These are phyloP conservation scores for Pharmacophagus antenor DNA, from an alignment of 2,888 invertebrate genomes.

Conservation along the genomic window DNA sequence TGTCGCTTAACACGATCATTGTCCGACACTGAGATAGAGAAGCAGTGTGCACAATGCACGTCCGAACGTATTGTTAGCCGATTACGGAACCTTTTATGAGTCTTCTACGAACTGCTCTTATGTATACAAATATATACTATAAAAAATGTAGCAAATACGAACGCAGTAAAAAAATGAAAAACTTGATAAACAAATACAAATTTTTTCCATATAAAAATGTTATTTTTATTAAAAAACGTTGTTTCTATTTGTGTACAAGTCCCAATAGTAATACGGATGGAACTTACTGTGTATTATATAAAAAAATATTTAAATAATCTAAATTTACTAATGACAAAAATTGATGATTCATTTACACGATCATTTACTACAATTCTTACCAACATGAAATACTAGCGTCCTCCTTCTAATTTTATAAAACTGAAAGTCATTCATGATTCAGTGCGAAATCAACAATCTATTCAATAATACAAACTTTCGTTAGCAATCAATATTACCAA, in stretches of 20 bases:
- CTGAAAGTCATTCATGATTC: conserved; percentile 24
- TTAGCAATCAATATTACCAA: conserved; percentile 26
- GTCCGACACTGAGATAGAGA: conserved; percentile 19
- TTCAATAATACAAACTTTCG: conserved; percentile 28
- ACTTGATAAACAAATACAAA: neutral
- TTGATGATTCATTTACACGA: neutral
- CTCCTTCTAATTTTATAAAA: conserved; percentile 18
- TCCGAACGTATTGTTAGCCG: conserved; percentile 36
- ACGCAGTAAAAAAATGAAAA: neutral
- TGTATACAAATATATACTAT: conserved; percentile 4
- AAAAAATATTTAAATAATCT: neutral
- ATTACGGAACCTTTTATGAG: conserved; percentile 33
- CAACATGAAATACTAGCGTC: conserved; percentile 3
- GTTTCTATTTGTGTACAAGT: too few species aligned
- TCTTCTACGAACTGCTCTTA: conserved; percentile 24
- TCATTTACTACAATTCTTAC: neutral
- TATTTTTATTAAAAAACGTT: too few species aligned
- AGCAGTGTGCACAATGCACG: conserved; percentile 27
- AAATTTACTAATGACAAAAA: neutral
- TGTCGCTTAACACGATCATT: conserved; percentile 7
- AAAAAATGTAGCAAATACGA: neutral
- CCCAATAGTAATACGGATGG: too few species aligned
- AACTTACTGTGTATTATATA: neutral
- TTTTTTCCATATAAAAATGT: too few species aligned
- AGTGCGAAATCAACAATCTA: conserved; percentile 10